Evolutionary conservation across 1,140 invertebrate species (phyloP).

Genomic region (Cyphomyrmex costatus): DNA sequence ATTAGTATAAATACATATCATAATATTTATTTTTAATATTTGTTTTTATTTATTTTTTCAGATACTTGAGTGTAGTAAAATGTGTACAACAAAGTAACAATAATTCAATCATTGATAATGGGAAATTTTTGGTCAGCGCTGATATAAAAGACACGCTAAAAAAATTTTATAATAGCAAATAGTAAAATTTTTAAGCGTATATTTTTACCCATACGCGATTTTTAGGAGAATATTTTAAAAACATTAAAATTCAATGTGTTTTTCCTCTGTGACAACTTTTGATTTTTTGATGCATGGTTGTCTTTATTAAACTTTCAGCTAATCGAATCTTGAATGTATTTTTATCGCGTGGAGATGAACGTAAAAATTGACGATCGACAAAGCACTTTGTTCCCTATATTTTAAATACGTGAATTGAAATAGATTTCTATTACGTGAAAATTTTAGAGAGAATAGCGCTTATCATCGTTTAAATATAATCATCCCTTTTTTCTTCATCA

Average conservation of each 20-base stretch:
- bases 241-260: background rate
- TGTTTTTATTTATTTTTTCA: background rate
- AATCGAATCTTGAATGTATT: background rate
- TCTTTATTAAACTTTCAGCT: conserved; percentile 33
- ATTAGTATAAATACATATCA: background rate
- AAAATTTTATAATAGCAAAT: background rate
- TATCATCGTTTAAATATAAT: conserved; percentile 41
- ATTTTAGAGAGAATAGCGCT: conserved; percentile 27
- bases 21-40: background rate
- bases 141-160: background rate
- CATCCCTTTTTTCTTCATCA: conserved; percentile 25
- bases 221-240: conserved; percentile 9
- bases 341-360: background rate
- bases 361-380: background rate
- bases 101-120: background rate
- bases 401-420: conserved; percentile 4
- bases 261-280: background rate
- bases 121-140: background rate
- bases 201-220: background rate
- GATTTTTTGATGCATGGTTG: background rate
- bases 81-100: background rate
- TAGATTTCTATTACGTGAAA: conserved; percentile 24
- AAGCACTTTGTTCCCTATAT: background rate
- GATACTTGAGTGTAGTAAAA: background rate
- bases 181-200: background rate